These are phyloP conservation scores for Thripadectes ignobilis DNA, from an alignment of 2,797 vertebrate species.

Conservation along the genomic window DNA sequence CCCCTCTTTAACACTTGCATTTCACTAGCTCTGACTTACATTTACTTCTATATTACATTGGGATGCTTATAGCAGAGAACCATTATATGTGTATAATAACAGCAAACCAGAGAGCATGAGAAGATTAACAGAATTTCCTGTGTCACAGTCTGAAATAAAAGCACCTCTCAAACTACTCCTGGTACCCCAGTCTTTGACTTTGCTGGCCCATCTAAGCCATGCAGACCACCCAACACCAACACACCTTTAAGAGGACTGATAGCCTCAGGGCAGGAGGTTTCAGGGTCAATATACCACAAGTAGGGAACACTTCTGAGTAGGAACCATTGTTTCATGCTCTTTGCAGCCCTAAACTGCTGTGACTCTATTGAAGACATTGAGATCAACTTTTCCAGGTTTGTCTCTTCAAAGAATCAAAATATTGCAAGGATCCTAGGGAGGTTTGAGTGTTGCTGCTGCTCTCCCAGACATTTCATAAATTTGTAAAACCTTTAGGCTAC, in stretches of 20 bases:
- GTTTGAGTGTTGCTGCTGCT: not conserved
- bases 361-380: not conserved
- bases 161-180: not conserved
- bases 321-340: not conserved
- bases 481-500: not conserved
- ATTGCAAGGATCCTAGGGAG: not conserved
- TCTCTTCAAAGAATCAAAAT: not conserved
- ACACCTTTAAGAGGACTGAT: fast-evolving
- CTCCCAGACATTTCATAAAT: not conserved
- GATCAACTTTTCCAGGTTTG: not conserved
- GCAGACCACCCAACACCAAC: not conserved
- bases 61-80: not conserved
- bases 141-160: not conserved
- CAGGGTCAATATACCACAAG: not conserved
- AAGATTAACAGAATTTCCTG: not conserved
- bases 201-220: not conserved
- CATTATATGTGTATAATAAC: not conserved
- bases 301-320: not conserved
- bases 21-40: not conserved
- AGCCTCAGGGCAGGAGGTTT: not conserved
- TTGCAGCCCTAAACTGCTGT: not conserved
- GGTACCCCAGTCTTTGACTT: not conserved
- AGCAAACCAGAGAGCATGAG: not conserved
- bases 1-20: not conserved
- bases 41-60: not conserved